phyloP scores from a whole-genome alignment of 2,113 vertebrate genomes.

The Sterna hirundo region DNA sequence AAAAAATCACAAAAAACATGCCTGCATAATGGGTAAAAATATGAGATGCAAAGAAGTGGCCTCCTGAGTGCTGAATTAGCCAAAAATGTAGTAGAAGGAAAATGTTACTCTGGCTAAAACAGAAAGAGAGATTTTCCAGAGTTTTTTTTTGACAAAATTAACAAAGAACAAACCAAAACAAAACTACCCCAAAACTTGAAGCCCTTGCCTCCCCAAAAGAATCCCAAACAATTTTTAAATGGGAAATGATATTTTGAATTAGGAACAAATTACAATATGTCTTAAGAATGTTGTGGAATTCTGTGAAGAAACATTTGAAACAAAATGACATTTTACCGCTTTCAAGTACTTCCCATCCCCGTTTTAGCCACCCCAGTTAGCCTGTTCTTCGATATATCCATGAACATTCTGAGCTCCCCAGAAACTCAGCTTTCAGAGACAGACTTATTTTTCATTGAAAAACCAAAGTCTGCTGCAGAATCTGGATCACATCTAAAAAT shows the following conservation, averaged over 20 bases:
- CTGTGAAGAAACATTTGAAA: neutral
- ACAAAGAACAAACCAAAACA: neutral
- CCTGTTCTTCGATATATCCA: neutral
- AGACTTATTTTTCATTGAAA: neutral
- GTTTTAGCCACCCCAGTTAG: neutral
- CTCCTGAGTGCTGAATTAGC: neutral
- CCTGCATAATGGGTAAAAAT: neutral
- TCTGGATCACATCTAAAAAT: neutral
- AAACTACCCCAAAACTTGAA: neutral
- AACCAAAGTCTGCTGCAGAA: neutral
- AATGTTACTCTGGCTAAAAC: neutral
- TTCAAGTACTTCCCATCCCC: neutral
- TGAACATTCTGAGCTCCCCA: neutral
- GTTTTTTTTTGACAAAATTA: neutral
- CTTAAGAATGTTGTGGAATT: neutral
- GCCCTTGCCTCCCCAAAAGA: fast-evolving
- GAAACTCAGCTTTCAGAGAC: neutral
- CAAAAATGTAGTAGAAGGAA: neutral
- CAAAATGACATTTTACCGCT: neutral
- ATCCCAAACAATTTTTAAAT: neutral
- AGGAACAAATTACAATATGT: neutral
- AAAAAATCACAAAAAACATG: neutral
- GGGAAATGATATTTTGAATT: neutral
- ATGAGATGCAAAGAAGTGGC: neutral
- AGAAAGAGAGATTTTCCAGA: neutral